phyloP scores from a whole-genome alignment of 2,797 vertebrate species.

The Harpagifer antarcticus region DNA sequence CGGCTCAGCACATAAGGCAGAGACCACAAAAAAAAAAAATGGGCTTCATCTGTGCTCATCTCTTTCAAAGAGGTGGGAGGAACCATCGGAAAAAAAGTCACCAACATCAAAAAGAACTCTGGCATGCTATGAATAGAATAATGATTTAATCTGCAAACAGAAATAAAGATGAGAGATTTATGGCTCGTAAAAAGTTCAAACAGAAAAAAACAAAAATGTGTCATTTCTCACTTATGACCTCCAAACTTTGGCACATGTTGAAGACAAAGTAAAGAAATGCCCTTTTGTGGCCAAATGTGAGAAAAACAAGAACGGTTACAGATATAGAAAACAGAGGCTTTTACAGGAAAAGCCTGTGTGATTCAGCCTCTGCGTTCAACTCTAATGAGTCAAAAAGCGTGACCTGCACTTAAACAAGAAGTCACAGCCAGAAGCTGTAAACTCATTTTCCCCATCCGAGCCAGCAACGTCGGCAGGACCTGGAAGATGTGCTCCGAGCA shows the following conservation, averaged over 20 bases:
- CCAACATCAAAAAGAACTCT: slow-evolving; percentile 80
- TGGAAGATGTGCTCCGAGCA: slow-evolving; percentile 85
- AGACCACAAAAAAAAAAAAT: slow-evolving; percentile 77
- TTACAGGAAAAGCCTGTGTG: slow-evolving; percentile 79
- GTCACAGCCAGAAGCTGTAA: slow-evolving; percentile 84
- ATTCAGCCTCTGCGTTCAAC: slow-evolving; percentile 76
- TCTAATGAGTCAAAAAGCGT: slow-evolving; percentile 85
- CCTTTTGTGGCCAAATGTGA: slow-evolving; percentile 67
- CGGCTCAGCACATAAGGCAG: slow-evolving; percentile 68
- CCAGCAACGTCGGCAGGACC: slow-evolving; percentile 83
- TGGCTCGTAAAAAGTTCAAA: slow-evolving; percentile 81
- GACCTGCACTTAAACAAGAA: slow-evolving; percentile 84
- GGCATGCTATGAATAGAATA: slow-evolving; percentile 72
- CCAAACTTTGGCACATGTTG: slow-evolving; percentile 74
- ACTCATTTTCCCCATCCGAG: slow-evolving; percentile 81
- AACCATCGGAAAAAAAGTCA: slow-evolving; percentile 56
- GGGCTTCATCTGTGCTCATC: slow-evolving; percentile 79
- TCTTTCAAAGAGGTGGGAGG: slow-evolving; percentile 79
- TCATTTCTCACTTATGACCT: slow-evolving; percentile 74
- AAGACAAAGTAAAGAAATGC: slow-evolving; percentile 59
- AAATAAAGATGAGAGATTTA: slow-evolving; percentile 78
- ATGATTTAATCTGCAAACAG: slow-evolving; percentile 77
- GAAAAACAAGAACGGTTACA: slow-evolving; percentile 63
- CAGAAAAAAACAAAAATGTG: slow-evolving; percentile 76
- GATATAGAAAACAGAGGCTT: slow-evolving; percentile 69